phyloP scores from a whole-genome alignment of 2,797 vertebrate genomes.

The Sus cebifrons region DNA sequence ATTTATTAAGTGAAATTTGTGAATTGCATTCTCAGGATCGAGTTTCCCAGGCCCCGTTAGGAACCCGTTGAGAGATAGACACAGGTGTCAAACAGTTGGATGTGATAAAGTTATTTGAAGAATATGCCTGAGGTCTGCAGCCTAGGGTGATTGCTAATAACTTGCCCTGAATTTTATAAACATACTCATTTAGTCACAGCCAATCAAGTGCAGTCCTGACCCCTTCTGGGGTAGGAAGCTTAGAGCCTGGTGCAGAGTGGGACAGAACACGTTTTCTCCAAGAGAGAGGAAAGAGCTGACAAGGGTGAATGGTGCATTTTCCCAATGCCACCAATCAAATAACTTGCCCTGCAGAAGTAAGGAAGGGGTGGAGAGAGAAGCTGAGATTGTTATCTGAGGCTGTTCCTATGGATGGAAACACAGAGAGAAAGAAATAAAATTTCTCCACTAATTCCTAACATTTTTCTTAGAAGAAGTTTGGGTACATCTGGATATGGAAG shows the following conservation, averaged over 20 bases:
- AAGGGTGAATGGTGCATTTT: neutral
- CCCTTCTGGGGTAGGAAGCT: no score
- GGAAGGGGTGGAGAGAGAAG: neutral
- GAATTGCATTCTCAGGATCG: constrained; percentile 19
- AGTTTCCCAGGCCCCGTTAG: neutral
- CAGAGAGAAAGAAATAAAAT: neutral
- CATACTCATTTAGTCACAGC: neutral
- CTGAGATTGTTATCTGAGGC: neutral
- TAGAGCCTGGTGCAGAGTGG: fast-evolving
- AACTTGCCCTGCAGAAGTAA: neutral
- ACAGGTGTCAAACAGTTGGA: neutral
- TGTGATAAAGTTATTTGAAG: neutral
- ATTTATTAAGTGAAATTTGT: constrained; percentile 43
- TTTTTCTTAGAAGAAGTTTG: constrained; percentile 1
- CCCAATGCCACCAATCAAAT: neutral
- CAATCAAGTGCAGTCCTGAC: neutral
- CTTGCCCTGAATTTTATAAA: neutral
- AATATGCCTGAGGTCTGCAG: neutral
- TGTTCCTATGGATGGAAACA: neutral
- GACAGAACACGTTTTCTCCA: neutral
- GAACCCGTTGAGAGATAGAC: neutral
- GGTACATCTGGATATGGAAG: neutral
- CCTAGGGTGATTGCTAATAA: neutral
- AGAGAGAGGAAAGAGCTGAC: neutral
- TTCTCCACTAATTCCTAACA: neutral